Base-by-base conservation (phyloP, 2,113 vertebrate species). In the Cyprinodon brontotheroides region DNA sequence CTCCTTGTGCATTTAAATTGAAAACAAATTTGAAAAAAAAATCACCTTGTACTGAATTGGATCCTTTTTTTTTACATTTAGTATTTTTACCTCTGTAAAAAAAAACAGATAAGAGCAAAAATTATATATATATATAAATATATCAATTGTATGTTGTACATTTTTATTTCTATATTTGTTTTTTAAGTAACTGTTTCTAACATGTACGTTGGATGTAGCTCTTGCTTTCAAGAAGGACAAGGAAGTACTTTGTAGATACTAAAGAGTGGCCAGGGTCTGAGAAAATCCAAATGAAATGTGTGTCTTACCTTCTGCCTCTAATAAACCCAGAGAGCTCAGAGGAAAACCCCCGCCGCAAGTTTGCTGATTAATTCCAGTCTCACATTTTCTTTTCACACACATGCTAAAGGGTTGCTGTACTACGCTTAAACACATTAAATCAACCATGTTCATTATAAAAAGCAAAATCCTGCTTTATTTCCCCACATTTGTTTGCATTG, bases 61-160 rank as follows among this genome's bases (percentile, higher is more conserved):
- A 92, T 83, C 85, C 85, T 82, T 87, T 74, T 92, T 90, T 89
- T 93, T 91, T 92, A 93, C 74, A 82, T 96, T 96, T 96, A 96
- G 93, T 96, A 96, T 98, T 97, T 98, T 97, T 98, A 97, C 96
- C 95, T 97, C 95, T 94, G 95, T 97, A 92, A 92, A 93, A 92
- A 92, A 92, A 92, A 93, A 92, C 59, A 45, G 38, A 83, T 88
- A 92, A 92, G 86, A 87, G 86, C 86, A 85, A 88, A 96, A 96
- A 95, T 95, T 92, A 94, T 96, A 96, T 29, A 29, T 29, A 29
- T 29, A 29, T 29, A 29, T 29, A 29, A 29, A 29, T 29, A 29
- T 96, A 96, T 92, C 95, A 96, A 95, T 94, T 96, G 94, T 97
- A 96, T 98, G 96, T 96, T 98, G 96, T 98, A 97, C 95, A 98